phyloP scores from a whole-genome alignment of 2,113 vertebrate genomes.

The Corynorhinus townsendii region DNA sequence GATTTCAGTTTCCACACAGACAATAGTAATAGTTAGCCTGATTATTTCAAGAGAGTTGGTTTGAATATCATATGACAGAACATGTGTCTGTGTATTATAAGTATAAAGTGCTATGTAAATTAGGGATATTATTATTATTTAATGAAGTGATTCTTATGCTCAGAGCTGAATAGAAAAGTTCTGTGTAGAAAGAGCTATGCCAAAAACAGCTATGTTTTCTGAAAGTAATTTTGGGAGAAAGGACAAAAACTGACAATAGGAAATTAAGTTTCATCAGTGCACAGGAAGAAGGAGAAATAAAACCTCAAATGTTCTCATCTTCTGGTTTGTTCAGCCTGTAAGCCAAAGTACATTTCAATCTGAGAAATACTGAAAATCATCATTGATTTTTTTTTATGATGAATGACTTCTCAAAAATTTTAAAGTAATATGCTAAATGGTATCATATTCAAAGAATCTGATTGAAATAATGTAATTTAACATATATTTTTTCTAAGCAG shows the following conservation, averaged over 20 bases:
- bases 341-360: background rate
- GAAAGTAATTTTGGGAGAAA: conserved; percentile 41
- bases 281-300: conserved; percentile 8
- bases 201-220: conserved; percentile 32
- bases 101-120: conserved; percentile 38
- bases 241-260: conserved; percentile 17
- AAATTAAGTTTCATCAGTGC: conserved; percentile 1
- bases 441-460: background rate
- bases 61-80: background rate
- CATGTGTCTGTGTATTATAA: background rate
- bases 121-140: conserved; percentile 26
- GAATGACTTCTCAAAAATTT: background rate
- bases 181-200: background rate
- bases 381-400: background rate
- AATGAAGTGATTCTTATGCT: conserved; percentile 6
- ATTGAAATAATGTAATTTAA: background rate
- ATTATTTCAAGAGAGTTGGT: conserved; percentile 22
- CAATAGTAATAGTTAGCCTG: background rate
- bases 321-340: background rate
- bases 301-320: conserved; percentile 17
- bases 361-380: conserved; percentile 15
- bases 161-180: conserved; percentile 22
- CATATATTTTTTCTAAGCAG: background rate
- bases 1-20: conserved; percentile 5
- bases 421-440: background rate